Evolutionary conservation across 2,797 vertebrate species (phyloP), one percentile per base, ranked within the genome.

Genomic region (Lithobates pipiens): DNA sequence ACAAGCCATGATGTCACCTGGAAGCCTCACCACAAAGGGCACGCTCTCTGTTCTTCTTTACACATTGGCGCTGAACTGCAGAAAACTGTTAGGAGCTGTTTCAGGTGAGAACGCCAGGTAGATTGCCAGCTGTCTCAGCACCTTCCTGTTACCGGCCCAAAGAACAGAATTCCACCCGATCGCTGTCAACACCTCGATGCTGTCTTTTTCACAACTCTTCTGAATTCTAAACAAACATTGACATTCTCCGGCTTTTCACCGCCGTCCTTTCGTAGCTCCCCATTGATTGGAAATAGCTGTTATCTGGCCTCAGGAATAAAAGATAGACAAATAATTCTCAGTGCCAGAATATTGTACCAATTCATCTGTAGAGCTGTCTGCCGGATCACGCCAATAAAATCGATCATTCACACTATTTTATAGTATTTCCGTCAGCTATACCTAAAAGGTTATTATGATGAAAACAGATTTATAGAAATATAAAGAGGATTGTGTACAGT

Each of bases 161-260:
- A 74, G 89, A 8, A 2, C 32, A 57, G 88, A 88, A 84, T 80
- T 89, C 82, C 80, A 10, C 42, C 4, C 76, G 87, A 88, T 89
- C 89, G 88, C 88, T 91, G 83, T 88, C 89, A 90, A 86, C 88
- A 81, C 54, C 36, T 82, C 29, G 39, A 1, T n/a, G 81, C 61
- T 46, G 34, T 76, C 86, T 79, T 76, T 89, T 88, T 90, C 89
- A 91, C 65, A 88, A 83, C 0, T 23, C 87, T 85, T 91, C 90
- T 88, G 75, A 80, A 85, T 69, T 86, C 88, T 89, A 88, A 89
- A 86, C 77, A 82, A 81, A 78, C 89, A 90, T 86, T 91, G 89
- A 88, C 83, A 80, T 86, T 90, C 89, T 87, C 82, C 84, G 86
- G 27, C 72, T 68, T 27, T 90, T 91, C 91, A 82, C 32, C 3